Evolutionary conservation across 2,113 vertebrate genomes (phyloP).

Genomic region (Arvicanthis niloticus): DNA sequence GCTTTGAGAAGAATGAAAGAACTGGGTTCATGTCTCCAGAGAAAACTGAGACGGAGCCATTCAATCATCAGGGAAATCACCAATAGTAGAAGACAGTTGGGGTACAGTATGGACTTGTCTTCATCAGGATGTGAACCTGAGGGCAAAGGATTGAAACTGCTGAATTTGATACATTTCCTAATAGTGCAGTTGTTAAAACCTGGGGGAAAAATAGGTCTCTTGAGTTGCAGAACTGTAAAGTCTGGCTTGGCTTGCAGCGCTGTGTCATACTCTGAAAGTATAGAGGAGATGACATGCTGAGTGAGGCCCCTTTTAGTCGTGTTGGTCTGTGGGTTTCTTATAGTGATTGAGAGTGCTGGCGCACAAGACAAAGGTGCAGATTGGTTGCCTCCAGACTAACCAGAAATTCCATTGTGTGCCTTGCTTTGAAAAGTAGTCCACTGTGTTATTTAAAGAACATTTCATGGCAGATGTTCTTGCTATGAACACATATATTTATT

Average conservation of each 20-base stretch:
- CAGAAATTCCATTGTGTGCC: constrained; percentile 55
- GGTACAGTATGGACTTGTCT: neutral
- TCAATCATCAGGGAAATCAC: constrained; percentile 51
- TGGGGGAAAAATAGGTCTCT: constrained; percentile 7
- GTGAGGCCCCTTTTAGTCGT: constrained; percentile 43
- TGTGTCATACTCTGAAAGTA: constrained; percentile 62
- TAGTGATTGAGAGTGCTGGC: constrained; percentile 59
- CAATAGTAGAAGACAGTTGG: constrained; percentile 4
- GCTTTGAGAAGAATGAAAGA: constrained; percentile 44
- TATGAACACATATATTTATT: constrained; percentile 65
- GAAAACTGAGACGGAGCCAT: neutral
- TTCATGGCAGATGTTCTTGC: constrained; percentile 66
- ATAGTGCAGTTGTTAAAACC: constrained; percentile 58
- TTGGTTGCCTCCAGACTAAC: constrained; percentile 61
- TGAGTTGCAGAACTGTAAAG: constrained; percentile 47
- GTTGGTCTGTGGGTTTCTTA: constrained; percentile 47
- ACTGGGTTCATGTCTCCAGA: constrained; percentile 29
- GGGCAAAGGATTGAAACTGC: neutral
- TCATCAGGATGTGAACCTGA: constrained; percentile 15
- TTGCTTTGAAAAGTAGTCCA: constrained; percentile 75
- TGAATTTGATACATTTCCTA: constrained; percentile 41
- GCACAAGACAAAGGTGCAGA: constrained; percentile 62
- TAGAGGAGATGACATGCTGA: constrained; percentile 55
- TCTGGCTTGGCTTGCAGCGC: constrained; percentile 54
- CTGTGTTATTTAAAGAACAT: constrained; percentile 67